Percentiles rank a stretch among this genome's conserved stretches.
Evolutionary conservation across 2,797 vertebrate species (phyloP).

Genomic region (Anguilla megastoma): DNA sequence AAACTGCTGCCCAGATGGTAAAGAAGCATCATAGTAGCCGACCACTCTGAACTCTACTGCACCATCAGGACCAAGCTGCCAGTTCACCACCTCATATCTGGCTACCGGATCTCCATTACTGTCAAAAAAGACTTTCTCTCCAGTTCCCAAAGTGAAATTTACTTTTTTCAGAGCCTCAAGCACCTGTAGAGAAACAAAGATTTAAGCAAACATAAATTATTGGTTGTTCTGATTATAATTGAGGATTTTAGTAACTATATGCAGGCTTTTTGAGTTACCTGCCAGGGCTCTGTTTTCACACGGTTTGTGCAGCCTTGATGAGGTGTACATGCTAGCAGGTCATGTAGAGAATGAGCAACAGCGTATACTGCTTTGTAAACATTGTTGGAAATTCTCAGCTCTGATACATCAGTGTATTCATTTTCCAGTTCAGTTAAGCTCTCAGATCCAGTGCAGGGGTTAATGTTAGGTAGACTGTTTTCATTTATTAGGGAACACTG

Average conservation of each 20-base stretch:
- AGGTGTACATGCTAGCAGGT: constrained; percentile 23
- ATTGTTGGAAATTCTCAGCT: constrained; percentile 29
- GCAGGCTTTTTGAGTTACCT: background rate
- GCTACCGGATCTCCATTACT: constrained; percentile 10
- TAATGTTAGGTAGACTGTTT: background rate
- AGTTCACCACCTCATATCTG: constrained; percentile 18
- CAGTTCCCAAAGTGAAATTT: background rate
- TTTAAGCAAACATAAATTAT: background rate
- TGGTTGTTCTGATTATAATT: background rate
- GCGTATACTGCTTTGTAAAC: constrained; percentile 38
- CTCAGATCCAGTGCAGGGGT: constrained; percentile 1
- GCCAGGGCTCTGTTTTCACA: background rate
- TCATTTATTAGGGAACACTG: background rate
- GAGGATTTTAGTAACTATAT: background rate
- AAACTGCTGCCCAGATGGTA: constrained; percentile 29
- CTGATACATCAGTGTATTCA: constrained; percentile 28
- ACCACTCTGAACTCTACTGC: constrained; percentile 22
- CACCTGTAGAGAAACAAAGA: background rate
- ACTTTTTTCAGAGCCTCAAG: constrained; percentile 13
- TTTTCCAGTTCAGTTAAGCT: constrained; percentile 17
- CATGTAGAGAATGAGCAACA: constrained; percentile 33
- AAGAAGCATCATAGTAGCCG: constrained; percentile 28
- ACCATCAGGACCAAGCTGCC: constrained; percentile 21
- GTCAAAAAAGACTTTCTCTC: background rate
- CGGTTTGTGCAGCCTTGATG: background rate